phyloP scores from a whole-genome alignment of 2,113 vertebrate genomes.

The Pseudopodoces humilis region DNA sequence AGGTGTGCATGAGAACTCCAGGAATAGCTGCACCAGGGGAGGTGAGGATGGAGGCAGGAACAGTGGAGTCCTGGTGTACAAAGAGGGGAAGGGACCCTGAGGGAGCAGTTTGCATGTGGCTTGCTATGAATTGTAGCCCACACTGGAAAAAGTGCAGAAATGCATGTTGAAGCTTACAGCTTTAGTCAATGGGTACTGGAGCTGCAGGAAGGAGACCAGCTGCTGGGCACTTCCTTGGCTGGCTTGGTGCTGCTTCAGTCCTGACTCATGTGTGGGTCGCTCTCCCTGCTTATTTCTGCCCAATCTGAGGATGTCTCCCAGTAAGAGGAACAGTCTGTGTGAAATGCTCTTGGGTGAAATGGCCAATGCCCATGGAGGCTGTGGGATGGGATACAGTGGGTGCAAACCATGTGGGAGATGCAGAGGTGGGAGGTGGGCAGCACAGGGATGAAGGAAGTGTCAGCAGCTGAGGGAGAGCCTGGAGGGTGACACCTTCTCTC shows the following conservation, averaged over 20 bases:
- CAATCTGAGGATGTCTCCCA: neutral
- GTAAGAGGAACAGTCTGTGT: neutral
- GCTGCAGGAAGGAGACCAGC: neutral
- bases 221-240: neutral
- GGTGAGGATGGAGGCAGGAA: neutral
- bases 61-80: accelerated
- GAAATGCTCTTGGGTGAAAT: neutral
- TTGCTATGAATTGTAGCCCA: neutral
- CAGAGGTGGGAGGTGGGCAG: neutral
- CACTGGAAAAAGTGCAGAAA: neutral
- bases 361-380: accelerated
- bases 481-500: neutral
- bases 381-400: neutral
- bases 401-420: neutral
- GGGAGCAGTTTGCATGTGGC: neutral
- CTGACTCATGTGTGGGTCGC: accelerated
- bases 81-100: neutral
- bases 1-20: accelerated
- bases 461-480: neutral
- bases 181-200: neutral
- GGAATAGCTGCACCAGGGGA: neutral
- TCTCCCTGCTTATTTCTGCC: neutral
- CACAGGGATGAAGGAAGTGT: neutral
- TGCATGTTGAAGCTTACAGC: neutral
- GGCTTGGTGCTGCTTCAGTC: neutral